Conservation (phyloP, 2,113 vertebrate genomes). For the Pontoporia blainvillei region DNA sequence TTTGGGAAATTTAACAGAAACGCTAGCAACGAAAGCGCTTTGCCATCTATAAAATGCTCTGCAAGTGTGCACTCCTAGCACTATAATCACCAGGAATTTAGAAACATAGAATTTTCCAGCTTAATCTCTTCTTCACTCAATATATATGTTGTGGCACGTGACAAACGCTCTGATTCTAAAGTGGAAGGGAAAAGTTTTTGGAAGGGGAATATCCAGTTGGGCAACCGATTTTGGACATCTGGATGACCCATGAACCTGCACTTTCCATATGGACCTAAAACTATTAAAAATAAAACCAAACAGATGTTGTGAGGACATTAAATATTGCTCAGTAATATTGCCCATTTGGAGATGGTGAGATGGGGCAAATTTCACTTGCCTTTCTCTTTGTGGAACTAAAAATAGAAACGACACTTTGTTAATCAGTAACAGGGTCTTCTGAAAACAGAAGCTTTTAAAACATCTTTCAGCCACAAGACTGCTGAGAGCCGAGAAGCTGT, state of each 20-base stretch:
- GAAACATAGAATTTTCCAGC: not conserved
- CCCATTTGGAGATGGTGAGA: not conserved
- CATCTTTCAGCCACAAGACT: not conserved
- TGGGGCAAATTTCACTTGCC: not conserved
- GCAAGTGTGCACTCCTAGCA: not conserved
- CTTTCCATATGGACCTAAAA: not conserved
- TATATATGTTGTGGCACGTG: not conserved
- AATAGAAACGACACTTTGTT: constrained; percentile 36
- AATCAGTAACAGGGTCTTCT: constrained; percentile 24
- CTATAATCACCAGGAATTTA: not conserved
- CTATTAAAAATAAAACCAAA: not conserved
- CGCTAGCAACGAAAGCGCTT: not conserved
- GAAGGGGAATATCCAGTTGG: not conserved
- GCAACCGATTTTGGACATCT: not conserved
- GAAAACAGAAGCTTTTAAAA: constrained; percentile 38
- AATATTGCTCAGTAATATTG: not conserved
- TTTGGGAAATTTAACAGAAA: not conserved
- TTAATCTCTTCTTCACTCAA: not conserved
- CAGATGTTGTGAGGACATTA: not conserved
- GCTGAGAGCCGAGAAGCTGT: not conserved
- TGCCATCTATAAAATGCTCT: not conserved
- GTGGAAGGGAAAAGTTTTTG: not conserved
- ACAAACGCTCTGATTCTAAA: not conserved
- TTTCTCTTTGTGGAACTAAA: constrained; percentile 44
- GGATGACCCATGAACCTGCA: not conserved